These are phyloP conservation scores for Odontesthes bonariensis DNA, from an alignment of 2,113 vertebrate genomes.

Conservation along the genomic window DNA sequence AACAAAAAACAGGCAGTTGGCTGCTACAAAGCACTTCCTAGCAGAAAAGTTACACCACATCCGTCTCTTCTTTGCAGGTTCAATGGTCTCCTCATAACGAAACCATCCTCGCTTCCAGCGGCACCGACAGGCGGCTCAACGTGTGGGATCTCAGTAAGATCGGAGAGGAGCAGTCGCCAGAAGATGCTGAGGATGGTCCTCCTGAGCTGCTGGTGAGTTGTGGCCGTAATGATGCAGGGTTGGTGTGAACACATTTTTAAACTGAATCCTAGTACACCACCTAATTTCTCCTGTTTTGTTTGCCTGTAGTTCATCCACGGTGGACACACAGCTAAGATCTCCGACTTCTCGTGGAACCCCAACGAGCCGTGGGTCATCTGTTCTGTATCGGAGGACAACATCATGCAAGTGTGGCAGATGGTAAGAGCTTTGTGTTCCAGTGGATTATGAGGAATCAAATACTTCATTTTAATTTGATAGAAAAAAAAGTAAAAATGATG, in stretches of 20 bases:
- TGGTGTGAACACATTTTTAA: not conserved
- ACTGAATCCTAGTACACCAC: not conserved
- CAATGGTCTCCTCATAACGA: constrained; percentile 99
- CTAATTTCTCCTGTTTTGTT: constrained; percentile 7
- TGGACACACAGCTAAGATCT: constrained; percentile 98
- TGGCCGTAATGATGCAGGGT: not conserved
- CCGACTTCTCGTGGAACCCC: constrained; percentile 99
- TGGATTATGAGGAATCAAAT: no score
- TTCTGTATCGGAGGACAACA: constrained; percentile 99
- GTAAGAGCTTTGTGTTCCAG: constrained; percentile 59
- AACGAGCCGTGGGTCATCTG: constrained; percentile 99
- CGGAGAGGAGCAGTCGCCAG: constrained; percentile 97
- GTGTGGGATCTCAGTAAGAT: constrained; percentile 99
- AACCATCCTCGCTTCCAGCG: constrained; percentile 97
- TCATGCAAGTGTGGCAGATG: constrained; percentile 99
- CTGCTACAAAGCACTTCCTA: not conserved
- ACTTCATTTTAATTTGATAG: no score
- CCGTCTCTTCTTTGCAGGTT: constrained; percentile 82
- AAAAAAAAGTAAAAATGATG: not conserved
- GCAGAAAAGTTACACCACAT: not conserved
- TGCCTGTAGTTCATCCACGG: constrained; percentile 93
- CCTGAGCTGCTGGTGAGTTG: constrained; percentile 95
- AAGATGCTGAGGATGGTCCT: constrained; percentile 97
- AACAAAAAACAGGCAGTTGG: no score
- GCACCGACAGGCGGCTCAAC: constrained; percentile 95